Conservation (phyloP, 2,888 invertebrate species). For the Drosophila seclusa region DNA sequence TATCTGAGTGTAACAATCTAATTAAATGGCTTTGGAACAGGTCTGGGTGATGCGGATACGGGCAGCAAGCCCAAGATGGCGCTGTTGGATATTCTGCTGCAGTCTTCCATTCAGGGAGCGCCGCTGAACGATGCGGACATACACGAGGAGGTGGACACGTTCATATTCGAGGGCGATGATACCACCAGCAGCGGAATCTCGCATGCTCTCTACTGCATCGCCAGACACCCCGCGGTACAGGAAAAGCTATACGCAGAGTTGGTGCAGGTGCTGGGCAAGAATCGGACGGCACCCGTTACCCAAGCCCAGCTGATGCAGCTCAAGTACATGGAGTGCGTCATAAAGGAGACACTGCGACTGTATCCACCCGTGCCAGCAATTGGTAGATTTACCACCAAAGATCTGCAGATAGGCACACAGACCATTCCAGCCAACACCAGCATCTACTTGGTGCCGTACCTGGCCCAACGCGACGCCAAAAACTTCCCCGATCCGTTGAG, state of each 20-base stretch:
- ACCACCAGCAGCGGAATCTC: slow-evolving; percentile 79
- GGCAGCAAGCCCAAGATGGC: slow-evolving; percentile 87
- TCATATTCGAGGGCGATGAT: slow-evolving; percentile 87
- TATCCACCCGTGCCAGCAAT: slow-evolving; percentile 88
- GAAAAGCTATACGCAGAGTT: slow-evolving; percentile 69
- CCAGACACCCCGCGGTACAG: slow-evolving; percentile 74
- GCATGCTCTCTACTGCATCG: slow-evolving; percentile 70
- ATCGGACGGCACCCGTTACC: slow-evolving; percentile 49
- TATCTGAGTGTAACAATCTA: background rate
- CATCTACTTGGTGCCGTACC: slow-evolving; percentile 63
- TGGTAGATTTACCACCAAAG: slow-evolving; percentile 86
- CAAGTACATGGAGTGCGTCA: slow-evolving; percentile 87
- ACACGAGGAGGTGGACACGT: slow-evolving; percentile 89
- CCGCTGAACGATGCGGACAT: slow-evolving; percentile 87
- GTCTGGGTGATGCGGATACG: slow-evolving; percentile 73
- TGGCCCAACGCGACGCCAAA: slow-evolving; percentile 65
- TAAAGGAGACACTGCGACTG: slow-evolving; percentile 88
- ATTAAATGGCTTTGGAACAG: slow-evolving; percentile 18
- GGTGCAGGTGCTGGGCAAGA: slow-evolving; percentile 61
- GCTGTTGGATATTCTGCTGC: slow-evolving; percentile 88
- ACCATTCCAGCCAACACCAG: slow-evolving; percentile 74
- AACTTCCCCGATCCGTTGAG: slow-evolving; percentile 71
- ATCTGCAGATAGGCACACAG: slow-evolving; percentile 84
- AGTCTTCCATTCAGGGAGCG: slow-evolving; percentile 86
- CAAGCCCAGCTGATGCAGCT: slow-evolving; percentile 63